Evolutionary conservation across 2,797 vertebrate species (phyloP), one percentile per base, ranked within the genome.

Genomic region (Melanogrammus aeglefinus): DNA sequence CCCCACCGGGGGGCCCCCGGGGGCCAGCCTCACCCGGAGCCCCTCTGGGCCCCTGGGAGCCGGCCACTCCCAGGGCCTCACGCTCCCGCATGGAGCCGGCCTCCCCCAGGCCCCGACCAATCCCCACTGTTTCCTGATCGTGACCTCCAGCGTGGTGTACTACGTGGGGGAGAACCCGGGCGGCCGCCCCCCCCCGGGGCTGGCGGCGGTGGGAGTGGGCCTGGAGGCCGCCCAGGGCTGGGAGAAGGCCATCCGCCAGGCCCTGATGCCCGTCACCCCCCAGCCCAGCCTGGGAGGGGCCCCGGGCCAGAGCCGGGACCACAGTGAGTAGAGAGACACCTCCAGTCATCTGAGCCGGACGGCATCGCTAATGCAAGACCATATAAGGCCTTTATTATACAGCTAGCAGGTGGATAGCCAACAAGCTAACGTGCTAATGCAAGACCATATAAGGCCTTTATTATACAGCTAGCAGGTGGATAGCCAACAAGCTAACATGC

Each of bases 231-330:
- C 97, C 57, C 96, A 97, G 89, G 95, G 96, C 91, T 99, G 97
- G 97, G 97, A 99, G 93, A 97, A 97, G 89, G 97, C 97, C 90
- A 97, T 99, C 91, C 94, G 97, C 87, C 97, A 99, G 89, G 97
- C 97, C 84, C 94, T 99, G 90, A 99, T 99, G 97, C 97, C 97
- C 16, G 97, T 99, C 82, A 99, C 97, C 12, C 97, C 97, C 83
- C 96, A 99, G 91, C 94, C 97, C 83, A 99, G 97, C 21, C 80
- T 98, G 84, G 96, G 96, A 84, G 94, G 94, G 78, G 92, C 94
- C 84, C 92, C 92, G 4, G 96, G 96, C 77, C 96, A 96, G 85
- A 96, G 96, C 86, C 98, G 96, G 93, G 97, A 98, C 87, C 97
- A 98, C 93, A 98, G 97, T 99, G 91, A 97, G 97, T 31, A 21